Evolutionary conservation across 2,888 invertebrate species (phyloP).

Genomic region (Amorpha juglandis): DNA sequence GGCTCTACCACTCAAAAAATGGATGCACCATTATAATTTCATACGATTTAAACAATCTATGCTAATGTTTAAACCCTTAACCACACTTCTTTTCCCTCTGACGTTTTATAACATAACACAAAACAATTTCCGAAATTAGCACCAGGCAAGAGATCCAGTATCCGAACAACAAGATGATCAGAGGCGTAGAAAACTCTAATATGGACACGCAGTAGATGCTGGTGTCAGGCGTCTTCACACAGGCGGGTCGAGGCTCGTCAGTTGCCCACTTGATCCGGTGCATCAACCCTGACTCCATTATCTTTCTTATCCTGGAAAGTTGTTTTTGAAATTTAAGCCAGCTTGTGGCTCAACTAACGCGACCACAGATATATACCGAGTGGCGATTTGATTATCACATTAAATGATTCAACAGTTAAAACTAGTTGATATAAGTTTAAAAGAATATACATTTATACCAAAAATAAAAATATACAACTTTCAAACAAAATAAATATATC

Average conservation of each 20-base stretch:
- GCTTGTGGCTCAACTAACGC: too few relatives aligned
- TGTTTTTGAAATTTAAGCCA: neutral
- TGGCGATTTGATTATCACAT: too few relatives aligned
- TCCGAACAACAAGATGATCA: constrained; percentile 80
- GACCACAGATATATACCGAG: too few relatives aligned
- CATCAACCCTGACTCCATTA: constrained; percentile 85
- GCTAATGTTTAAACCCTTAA: neutral
- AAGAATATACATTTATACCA: too few relatives aligned
- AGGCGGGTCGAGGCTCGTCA: constrained; percentile 85
- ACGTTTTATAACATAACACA: constrained; percentile 38
- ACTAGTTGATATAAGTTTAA: too few relatives aligned
- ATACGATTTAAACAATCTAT: neutral
- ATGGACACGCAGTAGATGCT: constrained; percentile 81
- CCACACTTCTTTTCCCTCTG: neutral
- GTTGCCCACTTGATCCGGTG: constrained; percentile 82
- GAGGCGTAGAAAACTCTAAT: constrained; percentile 84
- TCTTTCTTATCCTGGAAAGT: constrained; percentile 81
- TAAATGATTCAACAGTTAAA: too few relatives aligned
- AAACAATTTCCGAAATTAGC: constrained; percentile 61
- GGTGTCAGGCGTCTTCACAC: constrained; percentile 77
- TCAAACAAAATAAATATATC: too few relatives aligned
- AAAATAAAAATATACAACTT: too few relatives aligned
- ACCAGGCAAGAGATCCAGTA: constrained; percentile 63
- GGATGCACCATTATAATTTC: too few relatives aligned
- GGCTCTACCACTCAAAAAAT: too few relatives aligned